These are phyloP conservation scores for Hyaena hyaena DNA, from an alignment of 2,113 vertebrate genomes.

Conservation along the genomic window DNA sequence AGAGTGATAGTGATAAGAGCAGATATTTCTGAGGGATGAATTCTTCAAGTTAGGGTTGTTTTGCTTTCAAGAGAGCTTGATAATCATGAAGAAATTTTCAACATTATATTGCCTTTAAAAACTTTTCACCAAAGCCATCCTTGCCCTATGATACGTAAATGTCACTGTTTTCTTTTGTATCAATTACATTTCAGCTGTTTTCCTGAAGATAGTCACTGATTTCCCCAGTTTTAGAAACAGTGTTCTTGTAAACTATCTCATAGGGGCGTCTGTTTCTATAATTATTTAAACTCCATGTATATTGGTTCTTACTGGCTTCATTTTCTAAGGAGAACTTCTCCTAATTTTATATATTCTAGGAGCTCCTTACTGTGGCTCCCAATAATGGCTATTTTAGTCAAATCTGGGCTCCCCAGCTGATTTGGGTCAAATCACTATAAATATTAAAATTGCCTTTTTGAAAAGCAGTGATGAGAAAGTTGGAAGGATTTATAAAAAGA, in stretches of 20 bases:
- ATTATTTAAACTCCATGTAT: neutral
- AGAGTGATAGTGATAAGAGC: neutral
- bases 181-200: neutral
- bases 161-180: neutral
- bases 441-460: slow-evolving; percentile 36
- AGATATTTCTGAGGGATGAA: neutral
- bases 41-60: neutral
- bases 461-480: slow-evolving; percentile 19
- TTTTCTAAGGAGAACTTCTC: neutral
- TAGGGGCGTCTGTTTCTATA: neutral
- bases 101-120: neutral
- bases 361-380: neutral
- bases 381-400: neutral
- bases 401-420: neutral
- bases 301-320: slow-evolving; percentile 1
- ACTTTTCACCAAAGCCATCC: neutral
- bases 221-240: neutral
- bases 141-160: neutral
- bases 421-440: neutral
- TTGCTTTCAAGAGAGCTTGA: neutral
- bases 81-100: neutral
- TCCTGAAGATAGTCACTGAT: neutral
- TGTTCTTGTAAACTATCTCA: neutral
- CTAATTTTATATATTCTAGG: neutral
- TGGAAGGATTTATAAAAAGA: slow-evolving; percentile 50